phyloP scores from a whole-genome alignment of 1,140 invertebrate species.

The Galleria mellonella region DNA sequence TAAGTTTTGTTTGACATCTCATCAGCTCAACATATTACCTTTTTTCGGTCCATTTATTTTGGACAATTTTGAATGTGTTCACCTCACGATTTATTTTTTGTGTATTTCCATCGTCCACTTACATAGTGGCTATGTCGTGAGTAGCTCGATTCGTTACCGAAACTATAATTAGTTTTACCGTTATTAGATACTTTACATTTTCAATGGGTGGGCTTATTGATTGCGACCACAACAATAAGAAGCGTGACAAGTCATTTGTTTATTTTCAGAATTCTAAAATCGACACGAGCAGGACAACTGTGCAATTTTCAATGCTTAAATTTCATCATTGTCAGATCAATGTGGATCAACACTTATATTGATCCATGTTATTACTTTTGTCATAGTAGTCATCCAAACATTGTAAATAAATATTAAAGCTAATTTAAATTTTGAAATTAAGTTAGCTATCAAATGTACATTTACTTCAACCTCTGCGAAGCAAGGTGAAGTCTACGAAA shows the following conservation, averaged over 20 bases:
- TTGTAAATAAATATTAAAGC: too few species aligned
- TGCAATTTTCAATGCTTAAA: conserved; percentile 8
- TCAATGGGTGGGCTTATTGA: conserved; percentile 42
- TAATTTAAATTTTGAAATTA: too few species aligned
- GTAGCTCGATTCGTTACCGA: conserved; percentile 52
- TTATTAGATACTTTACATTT: conserved; percentile 56
- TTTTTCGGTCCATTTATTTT: conserved; percentile 30
- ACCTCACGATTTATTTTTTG: conserved; percentile 56
- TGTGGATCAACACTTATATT: too few species aligned
- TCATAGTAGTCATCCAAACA: too few species aligned
- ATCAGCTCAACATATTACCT: conserved; percentile 22
- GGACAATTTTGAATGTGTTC: conserved; percentile 35
- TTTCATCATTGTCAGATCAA: too few species aligned
- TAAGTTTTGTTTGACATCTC: conserved; percentile 17
- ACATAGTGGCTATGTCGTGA: conserved; percentile 45
- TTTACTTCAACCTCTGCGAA: too few species aligned
- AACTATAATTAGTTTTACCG: conserved; percentile 66
- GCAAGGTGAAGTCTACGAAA: too few species aligned
- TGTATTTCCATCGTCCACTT: conserved; percentile 37
- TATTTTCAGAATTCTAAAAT: conserved; percentile 32
- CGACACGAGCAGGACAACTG: conserved; percentile 7
- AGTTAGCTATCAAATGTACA: too few species aligned
- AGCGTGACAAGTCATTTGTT: conserved; percentile 46
- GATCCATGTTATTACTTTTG: too few species aligned
- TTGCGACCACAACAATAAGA: conserved; percentile 24